Evolutionary conservation across 2,113 vertebrate genomes (phyloP).

Genomic region (Pluvialis apricaria): DNA sequence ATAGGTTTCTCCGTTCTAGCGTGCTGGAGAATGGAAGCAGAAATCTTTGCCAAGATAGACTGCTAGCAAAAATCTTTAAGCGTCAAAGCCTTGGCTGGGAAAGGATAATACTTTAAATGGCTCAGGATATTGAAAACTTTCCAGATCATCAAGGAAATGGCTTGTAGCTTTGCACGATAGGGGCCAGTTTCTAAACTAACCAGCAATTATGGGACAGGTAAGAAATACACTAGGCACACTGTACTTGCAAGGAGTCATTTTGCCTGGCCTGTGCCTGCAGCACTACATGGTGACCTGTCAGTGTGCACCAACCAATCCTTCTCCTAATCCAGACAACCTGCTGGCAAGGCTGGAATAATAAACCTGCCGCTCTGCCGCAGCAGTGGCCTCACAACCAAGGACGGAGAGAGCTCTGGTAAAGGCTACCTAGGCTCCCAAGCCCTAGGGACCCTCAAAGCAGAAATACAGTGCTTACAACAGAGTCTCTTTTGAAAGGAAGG

Average conservation of each 20-base stretch:
- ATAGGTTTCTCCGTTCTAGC: background rate
- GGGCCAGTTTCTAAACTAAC: background rate
- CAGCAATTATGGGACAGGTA: background rate
- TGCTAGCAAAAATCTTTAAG: background rate
- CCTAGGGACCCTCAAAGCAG: background rate
- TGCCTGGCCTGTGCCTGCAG: background rate
- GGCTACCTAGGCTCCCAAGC: background rate
- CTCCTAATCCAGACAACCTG: background rate
- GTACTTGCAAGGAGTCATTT: background rate
- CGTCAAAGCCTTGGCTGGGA: background rate
- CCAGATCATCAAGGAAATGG: background rate
- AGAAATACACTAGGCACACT: background rate
- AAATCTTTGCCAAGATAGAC: background rate
- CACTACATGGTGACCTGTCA: background rate
- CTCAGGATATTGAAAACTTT: background rate
- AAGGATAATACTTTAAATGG: background rate
- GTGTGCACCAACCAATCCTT: background rate
- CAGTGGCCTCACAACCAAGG: background rate
- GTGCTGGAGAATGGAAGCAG: background rate
- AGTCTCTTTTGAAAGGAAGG: background rate
- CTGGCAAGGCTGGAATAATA: background rate
- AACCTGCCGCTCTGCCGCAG: background rate
- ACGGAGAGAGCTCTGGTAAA: background rate
- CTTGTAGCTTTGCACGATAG: background rate
- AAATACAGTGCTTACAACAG: background rate